Evolutionary conservation across 2,113 vertebrate genomes (phyloP).

Genomic region (Melospiza georgiana): DNA sequence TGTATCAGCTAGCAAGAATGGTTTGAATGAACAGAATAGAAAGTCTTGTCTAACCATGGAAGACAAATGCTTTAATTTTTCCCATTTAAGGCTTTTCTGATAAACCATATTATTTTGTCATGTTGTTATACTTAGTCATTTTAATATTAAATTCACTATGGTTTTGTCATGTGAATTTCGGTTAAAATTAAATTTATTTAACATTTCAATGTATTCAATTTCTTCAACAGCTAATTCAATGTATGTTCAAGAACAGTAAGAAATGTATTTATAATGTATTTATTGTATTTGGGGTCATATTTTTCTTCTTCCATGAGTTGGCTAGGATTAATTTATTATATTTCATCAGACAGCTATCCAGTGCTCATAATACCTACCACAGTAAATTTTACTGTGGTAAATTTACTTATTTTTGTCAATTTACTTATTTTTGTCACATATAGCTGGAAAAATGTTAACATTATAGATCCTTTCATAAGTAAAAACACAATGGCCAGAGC

Average conservation of each 20-base stretch:
- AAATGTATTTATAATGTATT: background rate
- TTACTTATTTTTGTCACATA: background rate
- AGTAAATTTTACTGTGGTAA: background rate
- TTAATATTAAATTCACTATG: background rate
- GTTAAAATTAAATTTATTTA: background rate
- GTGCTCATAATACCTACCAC: background rate
- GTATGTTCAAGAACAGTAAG: background rate
- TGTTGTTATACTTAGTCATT: background rate
- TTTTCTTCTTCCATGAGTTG: background rate
- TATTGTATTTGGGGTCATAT: background rate
- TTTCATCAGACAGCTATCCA: background rate
- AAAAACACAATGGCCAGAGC: background rate
- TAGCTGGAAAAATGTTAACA: background rate
- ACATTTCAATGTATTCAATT: background rate
- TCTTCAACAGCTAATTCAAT: background rate
- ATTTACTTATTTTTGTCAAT: background rate
- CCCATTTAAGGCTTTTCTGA: background rate
- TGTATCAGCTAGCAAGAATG: background rate
- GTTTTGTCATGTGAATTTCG: background rate
- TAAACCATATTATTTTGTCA: background rate
- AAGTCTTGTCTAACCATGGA: background rate
- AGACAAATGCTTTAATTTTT: constrained; percentile 11
- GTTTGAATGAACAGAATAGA: constrained; percentile 19
- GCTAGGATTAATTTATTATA: background rate
- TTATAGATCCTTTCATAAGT: background rate